Conservation (phyloP, 1,140 invertebrate species). For the Chlorops oryzae region DNA sequence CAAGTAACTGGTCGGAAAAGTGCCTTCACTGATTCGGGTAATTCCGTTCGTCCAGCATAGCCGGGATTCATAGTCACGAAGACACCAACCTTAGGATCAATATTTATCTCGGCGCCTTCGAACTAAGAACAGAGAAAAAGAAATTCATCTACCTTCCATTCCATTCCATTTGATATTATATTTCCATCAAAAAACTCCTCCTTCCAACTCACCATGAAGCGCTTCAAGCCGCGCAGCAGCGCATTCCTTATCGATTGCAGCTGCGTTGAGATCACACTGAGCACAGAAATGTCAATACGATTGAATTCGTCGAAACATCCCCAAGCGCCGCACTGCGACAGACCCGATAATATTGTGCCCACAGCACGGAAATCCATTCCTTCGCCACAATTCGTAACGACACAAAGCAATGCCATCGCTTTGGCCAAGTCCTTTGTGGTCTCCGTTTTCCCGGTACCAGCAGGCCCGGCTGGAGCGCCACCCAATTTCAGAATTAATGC, state of each 20-base stretch:
- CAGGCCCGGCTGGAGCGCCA: constrained; percentile 71
- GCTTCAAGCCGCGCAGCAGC: constrained; percentile 63
- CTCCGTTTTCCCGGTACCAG: constrained; percentile 85
- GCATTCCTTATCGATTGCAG: constrained; percentile 82
- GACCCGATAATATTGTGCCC: constrained; percentile 74
- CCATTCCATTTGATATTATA: neutral
- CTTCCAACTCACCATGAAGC: constrained; percentile 59
- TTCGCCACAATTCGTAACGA: constrained; percentile 89
- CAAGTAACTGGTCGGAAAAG: constrained; percentile 85
- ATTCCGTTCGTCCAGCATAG: constrained; percentile 80
- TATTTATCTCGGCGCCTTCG: constrained; percentile 72
- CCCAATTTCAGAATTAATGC: constrained; percentile 82
- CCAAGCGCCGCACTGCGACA: constrained; percentile 72
- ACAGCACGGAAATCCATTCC: constrained; percentile 85
- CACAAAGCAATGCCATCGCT: constrained; percentile 75
- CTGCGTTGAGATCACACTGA: constrained; percentile 87
- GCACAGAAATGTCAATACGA: constrained; percentile 79
- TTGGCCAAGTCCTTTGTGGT: constrained; percentile 86
- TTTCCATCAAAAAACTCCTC: neutral
- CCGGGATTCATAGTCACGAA: constrained; percentile 94
- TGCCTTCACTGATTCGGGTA: constrained; percentile 86
- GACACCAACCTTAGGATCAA: constrained; percentile 80
- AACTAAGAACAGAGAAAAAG: constrained; percentile 54
- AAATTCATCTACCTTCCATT: neutral
- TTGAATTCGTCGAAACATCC: constrained; percentile 92